Conservation (phyloP, 64 coral and sea anemone genomes). For the Pocillopora damicornis region DNA sequence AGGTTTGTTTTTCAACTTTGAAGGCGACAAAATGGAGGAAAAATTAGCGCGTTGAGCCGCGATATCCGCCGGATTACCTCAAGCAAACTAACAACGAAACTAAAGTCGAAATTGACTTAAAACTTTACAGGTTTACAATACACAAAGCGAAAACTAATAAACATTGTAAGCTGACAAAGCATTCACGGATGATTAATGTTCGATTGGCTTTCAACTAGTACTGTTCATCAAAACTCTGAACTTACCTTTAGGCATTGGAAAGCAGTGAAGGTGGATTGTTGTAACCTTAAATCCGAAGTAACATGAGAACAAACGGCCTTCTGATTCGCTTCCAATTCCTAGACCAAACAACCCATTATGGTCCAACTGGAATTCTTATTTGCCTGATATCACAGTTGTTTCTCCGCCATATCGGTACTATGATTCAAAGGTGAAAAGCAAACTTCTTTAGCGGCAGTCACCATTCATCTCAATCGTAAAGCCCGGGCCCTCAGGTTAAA, state of each 20-base stretch:
- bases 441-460: conserved; percentile 7
- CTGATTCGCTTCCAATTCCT: background rate
- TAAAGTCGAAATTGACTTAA: conserved; percentile 34
- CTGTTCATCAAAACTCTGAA: conserved; percentile 6
- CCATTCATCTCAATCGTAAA: background rate
- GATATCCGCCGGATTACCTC: conserved; percentile 34
- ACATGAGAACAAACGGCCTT: background rate
- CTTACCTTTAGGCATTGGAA: background rate
- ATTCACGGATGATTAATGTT: conserved; percentile 47
- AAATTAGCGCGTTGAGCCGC: conserved; percentile 23
- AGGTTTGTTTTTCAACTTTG: background rate
- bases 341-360: conserved; percentile 44
- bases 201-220: conserved; percentile 19
- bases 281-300: background rate
- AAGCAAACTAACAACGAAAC: conserved; percentile 23
- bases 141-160: conserved; percentile 53
- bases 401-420: conserved; percentile 7
- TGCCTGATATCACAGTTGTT: conserved; percentile 26
- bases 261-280: background rate
- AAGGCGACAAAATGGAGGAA: conserved; percentile 23
- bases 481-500: background rate
- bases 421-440: background rate
- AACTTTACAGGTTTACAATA: conserved; percentile 36
- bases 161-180: conserved; percentile 48
- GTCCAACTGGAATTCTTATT: conserved; percentile 27